Percentiles rank a stretch among this genome's conserved stretches.
Evolutionary conservation across 2,113 vertebrate species (phyloP).

Genomic region (Ailurus styani): DNA sequence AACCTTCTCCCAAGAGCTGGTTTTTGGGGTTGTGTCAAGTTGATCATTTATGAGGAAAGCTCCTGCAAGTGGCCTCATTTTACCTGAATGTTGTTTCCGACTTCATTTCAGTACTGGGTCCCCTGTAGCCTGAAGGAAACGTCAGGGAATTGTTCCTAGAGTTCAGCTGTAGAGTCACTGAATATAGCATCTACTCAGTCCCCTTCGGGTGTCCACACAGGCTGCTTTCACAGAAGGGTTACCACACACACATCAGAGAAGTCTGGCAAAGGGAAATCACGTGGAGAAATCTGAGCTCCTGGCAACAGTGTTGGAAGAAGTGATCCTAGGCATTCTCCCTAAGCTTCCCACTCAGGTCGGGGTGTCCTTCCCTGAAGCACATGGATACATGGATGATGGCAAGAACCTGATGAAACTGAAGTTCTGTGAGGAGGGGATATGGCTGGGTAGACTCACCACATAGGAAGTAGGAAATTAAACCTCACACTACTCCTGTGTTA

Average conservation of each 20-base stretch:
- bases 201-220: neutral
- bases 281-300: neutral
- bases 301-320: neutral
- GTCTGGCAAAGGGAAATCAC: neutral
- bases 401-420: neutral
- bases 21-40: neutral
- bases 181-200: too few species aligned
- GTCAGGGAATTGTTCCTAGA: neutral
- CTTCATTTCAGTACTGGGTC: neutral
- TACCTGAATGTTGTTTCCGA: neutral
- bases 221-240: neutral
- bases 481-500: neutral
- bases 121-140: neutral
- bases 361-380: neutral
- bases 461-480: neutral
- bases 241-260: neutral
- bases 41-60: neutral
- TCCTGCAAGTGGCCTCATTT: neutral
- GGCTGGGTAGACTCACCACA: neutral
- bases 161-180: neutral
- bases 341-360: neutral
- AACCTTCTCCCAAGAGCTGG: neutral
- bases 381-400: neutral
- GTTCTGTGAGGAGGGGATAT: neutral
- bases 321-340: neutral